These are phyloP conservation scores for Pollimyrus isidori DNA, from an alignment of 2,113 vertebrate genomes.

Conservation along the genomic window DNA sequence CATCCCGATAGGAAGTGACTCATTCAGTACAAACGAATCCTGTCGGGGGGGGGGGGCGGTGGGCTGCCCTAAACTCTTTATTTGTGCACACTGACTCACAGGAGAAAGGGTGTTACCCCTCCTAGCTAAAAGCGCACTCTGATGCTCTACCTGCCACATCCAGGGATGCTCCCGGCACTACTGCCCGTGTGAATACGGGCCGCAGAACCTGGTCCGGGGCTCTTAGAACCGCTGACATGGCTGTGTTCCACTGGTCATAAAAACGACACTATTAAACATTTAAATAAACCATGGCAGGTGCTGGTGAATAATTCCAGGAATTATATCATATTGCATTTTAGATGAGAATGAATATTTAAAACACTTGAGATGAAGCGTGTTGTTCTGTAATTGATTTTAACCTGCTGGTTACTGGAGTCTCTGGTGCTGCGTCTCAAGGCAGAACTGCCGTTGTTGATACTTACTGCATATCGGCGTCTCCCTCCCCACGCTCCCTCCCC, in stretches of 20 bases:
- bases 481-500: not conserved
- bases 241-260: not conserved
- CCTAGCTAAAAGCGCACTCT: not conserved
- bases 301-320: not conserved
- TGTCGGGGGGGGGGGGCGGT: too few species aligned
- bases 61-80: too few species aligned
- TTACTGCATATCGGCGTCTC: not conserved
- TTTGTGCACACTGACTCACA: not conserved
- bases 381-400: not conserved
- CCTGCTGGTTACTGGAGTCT: not conserved
- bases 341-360: constrained; percentile 3
- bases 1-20: not conserved
- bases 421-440: not conserved
- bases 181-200: not conserved
- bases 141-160: not conserved
- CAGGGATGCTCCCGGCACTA: not conserved
- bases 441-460: not conserved
- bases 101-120: not conserved
- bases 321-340: constrained; percentile 3
- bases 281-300: not conserved
- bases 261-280: not conserved
- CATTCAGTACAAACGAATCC: not conserved
- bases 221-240: not conserved
- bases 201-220: not conserved
- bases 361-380: not conserved